phyloP scores from a whole-genome alignment of 2,113 vertebrate genomes.

The Noctilio leporinus region DNA sequence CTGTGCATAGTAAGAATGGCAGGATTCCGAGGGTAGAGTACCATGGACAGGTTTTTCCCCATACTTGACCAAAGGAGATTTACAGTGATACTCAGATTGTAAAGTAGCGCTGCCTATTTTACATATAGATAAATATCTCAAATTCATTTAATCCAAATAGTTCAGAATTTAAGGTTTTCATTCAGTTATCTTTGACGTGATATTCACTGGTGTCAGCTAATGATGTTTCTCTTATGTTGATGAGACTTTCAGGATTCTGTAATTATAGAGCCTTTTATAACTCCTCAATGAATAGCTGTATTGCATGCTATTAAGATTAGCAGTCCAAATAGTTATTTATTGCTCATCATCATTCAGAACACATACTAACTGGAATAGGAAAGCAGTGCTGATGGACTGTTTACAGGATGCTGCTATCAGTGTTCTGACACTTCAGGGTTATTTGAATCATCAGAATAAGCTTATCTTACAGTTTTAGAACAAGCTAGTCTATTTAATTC shows the following conservation, averaged over 20 bases:
- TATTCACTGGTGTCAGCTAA: background rate
- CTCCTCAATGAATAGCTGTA: background rate
- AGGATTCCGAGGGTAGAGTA: background rate
- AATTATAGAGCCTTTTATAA: background rate
- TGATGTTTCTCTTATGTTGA: background rate
- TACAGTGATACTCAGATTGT: background rate
- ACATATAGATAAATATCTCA: background rate
- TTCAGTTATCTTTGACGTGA: background rate
- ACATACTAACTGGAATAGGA: slow-evolving; percentile 33
- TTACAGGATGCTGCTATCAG: background rate
- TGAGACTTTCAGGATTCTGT: background rate
- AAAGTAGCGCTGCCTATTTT: slow-evolving; percentile 10
- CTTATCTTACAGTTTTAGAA: slow-evolving; percentile 8
- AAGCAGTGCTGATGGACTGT: background rate
- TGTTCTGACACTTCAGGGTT: slow-evolving; percentile 25
- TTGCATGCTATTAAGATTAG: slow-evolving; percentile 16
- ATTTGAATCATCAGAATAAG: slow-evolving; percentile 11
- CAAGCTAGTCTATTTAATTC: slow-evolving; percentile 10
- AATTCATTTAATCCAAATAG: background rate
- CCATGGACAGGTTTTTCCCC: background rate
- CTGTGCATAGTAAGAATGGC: background rate
- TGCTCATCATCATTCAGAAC: background rate
- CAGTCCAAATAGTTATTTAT: background rate
- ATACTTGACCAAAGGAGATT: background rate
- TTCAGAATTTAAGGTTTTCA: background rate